phyloP scores from a whole-genome alignment of 2,888 invertebrate species.

The Agrotis exclamationis region DNA sequence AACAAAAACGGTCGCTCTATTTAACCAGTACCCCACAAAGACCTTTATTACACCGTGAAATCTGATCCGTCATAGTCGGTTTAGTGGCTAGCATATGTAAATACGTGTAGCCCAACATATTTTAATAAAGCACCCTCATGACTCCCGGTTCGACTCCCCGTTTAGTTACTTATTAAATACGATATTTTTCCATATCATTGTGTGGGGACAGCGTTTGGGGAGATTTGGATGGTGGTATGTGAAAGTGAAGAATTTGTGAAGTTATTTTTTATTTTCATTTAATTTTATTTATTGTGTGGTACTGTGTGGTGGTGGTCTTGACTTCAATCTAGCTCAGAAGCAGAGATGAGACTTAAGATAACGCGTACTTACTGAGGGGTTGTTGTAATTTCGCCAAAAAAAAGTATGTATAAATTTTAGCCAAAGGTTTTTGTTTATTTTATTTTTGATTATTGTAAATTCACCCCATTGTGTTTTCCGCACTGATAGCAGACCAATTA shows the following conservation, averaged over 20 bases:
- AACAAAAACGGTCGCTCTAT: conserved; percentile 3
- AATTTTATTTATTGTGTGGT: no score
- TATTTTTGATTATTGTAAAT: no score
- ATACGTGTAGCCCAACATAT: conserved; percentile 81
- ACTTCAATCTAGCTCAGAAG: no score
- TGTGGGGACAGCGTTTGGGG: conserved; percentile 76
- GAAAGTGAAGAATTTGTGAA: conserved; percentile 25
- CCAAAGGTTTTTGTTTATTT: no score
- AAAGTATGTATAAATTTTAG: no score
- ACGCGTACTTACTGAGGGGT: no score
- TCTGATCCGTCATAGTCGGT: conserved; percentile 64
- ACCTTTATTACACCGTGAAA: conserved; percentile 58
- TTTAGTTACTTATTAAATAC: conserved; percentile 87
- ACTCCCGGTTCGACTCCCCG: conserved; percentile 73
- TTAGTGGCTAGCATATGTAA: conserved; percentile 79
- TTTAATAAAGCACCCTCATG: conserved; percentile 80
- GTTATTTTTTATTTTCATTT: not conserved
- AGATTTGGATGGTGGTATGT: conserved; percentile 74
- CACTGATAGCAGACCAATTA: no score
- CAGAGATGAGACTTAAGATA: no score
- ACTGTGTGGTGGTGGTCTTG: no score
- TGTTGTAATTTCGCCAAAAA: no score
- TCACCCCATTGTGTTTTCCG: no score
- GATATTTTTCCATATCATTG: conserved; percentile 90
- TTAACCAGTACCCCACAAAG: conserved; percentile 8